Evolutionary conservation across 2,888 invertebrate species (phyloP), one percentile per base, ranked within the genome.

Genomic region (Hypomecis punctinalis): DNA sequence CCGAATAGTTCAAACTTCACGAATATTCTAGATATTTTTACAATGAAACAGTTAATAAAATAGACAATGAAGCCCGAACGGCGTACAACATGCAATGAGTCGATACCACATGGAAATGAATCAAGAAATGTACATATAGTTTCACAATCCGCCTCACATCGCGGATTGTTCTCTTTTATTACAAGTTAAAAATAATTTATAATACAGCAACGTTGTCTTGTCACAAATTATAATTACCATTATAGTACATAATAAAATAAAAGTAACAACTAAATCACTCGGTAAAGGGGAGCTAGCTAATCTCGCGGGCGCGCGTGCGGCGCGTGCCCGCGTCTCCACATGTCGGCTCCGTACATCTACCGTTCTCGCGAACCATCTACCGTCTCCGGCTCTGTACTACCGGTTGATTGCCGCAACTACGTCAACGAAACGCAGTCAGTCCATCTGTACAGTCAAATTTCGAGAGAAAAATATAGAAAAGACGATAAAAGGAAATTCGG

Each of bases 151-250:
- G 68, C 58, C 60, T 33, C 37, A 52, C 52, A 57, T 54, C 56
- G 47, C 46, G 67, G 68, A 68, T 68, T 54, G 67, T 62, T 60
- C 69, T 65, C 63, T 72, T 73, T 73, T 67, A 69, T 73, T 71
- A 61, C 64, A 65, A 65, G 51, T 65, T 65, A 68, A 73, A 70
- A 69, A 69, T 69, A 72, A 72, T 71, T 71, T 73, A 73, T 71
- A 71, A 67, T 73, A 73, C 71, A 73, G 71, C 61, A 66, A 73
- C 61, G 65, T 68, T 69, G 71, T 68, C 69, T 63, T 68, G 70
- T 68, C 63, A 73, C 73, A 73, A 73, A 68, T 67, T 73, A 68
- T 67, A 68, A 71, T 69, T 71, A 73, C 61, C 60, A 69, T 73
- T 69, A 73, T 60, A 71, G 53, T 73, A 73, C 63, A 72, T 67